phyloP scores from a whole-genome alignment of 2,888 invertebrate species.

The Lumbricus terrestris region DNA sequence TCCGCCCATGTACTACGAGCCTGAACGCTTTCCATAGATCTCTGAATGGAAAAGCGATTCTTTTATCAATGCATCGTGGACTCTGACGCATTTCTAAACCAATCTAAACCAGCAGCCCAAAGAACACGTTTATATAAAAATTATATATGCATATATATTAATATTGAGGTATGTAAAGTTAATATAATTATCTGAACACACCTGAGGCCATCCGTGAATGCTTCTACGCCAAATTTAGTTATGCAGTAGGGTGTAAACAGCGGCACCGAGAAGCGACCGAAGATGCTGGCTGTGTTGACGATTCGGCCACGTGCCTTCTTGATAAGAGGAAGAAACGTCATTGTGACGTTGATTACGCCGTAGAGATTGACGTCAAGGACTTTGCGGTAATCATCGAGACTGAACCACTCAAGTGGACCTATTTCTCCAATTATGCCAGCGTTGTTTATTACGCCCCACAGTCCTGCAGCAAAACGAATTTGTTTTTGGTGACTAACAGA shows the following conservation, averaged over 20 bases:
- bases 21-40: no score
- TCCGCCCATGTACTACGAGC: no score
- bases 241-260: background rate
- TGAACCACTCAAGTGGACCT: background rate
- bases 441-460: conserved; percentile 43
- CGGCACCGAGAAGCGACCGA: background rate
- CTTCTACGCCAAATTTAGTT: conserved; percentile 11
- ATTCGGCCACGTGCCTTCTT: conserved; percentile 31
- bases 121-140: no score
- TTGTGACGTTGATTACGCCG: conserved; percentile 4
- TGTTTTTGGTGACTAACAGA: background rate
- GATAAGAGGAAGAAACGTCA: conserved; percentile 3
- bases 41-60: no score
- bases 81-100: no score
- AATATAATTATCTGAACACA: no score
- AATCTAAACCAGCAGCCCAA: no score
- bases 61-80: no score
- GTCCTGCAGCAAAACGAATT: background rate
- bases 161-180: no score
- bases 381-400: background rate
- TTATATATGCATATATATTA: no score
- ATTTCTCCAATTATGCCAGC: conserved; percentile 42
- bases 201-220: conserved; percentile 21
- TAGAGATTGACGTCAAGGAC: background rate
- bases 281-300: conserved; percentile 21